These are phyloP conservation scores for Pantherophis guttatus DNA, from an alignment of 2,113 vertebrate species.

Conservation along the genomic window DNA sequence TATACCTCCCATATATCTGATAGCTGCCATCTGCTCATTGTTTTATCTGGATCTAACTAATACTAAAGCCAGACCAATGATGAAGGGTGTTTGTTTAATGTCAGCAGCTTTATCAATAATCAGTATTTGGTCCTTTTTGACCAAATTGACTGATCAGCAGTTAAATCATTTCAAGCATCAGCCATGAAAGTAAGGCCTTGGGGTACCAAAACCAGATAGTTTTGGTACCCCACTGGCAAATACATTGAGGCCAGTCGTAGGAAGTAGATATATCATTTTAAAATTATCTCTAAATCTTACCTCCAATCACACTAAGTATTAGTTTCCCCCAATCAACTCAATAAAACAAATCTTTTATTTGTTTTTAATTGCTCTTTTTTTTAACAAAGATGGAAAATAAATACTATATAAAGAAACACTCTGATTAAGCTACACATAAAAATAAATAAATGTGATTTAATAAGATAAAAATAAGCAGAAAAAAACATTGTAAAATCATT, in stretches of 20 bases:
- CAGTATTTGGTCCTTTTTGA: background rate
- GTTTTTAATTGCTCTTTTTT: background rate
- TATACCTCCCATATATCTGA: slow-evolving; percentile 24
- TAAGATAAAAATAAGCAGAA: background rate
- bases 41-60: background rate
- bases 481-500: background rate
- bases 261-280: background rate
- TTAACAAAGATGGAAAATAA: background rate
- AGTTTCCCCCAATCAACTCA: background rate
- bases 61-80: background rate
- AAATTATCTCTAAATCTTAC: background rate
- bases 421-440: background rate
- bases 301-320: background rate
- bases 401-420: background rate
- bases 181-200: background rate
- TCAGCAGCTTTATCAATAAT: background rate
- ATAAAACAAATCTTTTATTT: background rate
- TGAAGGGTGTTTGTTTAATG: background rate
- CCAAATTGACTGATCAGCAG: background rate
- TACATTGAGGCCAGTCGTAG: background rate
- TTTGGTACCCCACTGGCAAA: background rate
- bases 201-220: background rate
- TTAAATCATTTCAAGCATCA: background rate
- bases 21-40: slow-evolving; percentile 13
- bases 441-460: background rate